phyloP scores from a whole-genome alignment of 2,797 vertebrate species.

The Dendrocincla tyrannina region DNA sequence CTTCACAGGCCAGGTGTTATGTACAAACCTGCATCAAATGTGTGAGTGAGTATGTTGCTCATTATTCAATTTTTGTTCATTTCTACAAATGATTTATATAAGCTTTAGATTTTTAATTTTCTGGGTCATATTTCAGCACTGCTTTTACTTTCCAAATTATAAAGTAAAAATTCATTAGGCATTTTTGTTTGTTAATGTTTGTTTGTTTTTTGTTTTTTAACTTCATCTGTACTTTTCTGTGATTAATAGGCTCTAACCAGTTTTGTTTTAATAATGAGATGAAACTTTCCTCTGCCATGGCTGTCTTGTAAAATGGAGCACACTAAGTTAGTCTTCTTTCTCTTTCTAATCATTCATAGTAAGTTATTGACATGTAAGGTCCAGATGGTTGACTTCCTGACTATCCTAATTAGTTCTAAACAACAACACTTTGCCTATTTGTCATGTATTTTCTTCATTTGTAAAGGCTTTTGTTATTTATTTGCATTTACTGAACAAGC shows the following conservation, averaged over 20 bases:
- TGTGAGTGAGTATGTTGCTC: background rate
- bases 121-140: background rate
- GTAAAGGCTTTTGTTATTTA: constrained; percentile 54
- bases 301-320: background rate
- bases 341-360: background rate
- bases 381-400: constrained; percentile 30
- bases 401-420: constrained; percentile 40
- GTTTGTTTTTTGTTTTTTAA: background rate
- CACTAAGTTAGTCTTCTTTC: background rate
- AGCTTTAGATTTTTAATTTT: background rate
- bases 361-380: background rate
- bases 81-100: background rate
- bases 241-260: background rate
- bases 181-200: background rate
- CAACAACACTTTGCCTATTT: background rate
- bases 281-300: background rate
- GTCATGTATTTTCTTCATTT: constrained; percentile 28
- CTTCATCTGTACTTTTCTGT: background rate
- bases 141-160: background rate
- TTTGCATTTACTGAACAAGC: constrained; percentile 34
- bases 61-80: background rate
- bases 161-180: background rate
- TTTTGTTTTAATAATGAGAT: background rate
- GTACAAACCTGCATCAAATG: background rate
- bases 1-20: background rate